Evolutionary conservation across 2,888 invertebrate genomes (phyloP).

Genomic region (Sphaeridia pumilis): DNA sequence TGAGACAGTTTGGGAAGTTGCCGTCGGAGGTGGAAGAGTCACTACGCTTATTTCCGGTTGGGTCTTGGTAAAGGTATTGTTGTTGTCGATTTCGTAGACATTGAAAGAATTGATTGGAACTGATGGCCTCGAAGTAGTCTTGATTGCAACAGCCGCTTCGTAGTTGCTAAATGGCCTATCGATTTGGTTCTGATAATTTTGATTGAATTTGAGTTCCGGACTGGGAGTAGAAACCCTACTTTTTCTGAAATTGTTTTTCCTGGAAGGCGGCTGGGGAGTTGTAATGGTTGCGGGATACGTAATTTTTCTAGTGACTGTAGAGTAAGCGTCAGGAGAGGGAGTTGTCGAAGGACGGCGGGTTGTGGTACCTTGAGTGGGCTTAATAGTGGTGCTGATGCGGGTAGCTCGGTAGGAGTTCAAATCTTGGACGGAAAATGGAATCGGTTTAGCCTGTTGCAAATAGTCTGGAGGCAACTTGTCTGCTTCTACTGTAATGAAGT

Average conservation of each 20-base stretch:
- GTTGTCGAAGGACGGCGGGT: neutral
- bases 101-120: neutral
- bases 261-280: neutral
- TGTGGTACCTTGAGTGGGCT: neutral
- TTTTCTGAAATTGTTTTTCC: slow-evolving; percentile 14
- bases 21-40: neutral
- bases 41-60: neutral
- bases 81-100: neutral
- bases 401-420: slow-evolving; percentile 17
- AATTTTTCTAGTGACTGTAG: neutral
- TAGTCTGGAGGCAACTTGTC: slow-evolving; percentile 12
- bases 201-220: too few relatives aligned
- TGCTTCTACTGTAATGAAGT: slow-evolving; percentile 15
- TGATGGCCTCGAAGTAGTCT: neutral
- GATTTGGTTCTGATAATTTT: too few relatives aligned
- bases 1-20: neutral
- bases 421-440: slow-evolving; percentile 9
- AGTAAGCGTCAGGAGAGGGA: neutral
- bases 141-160: neutral
- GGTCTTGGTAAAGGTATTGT: neutral
- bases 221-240: too few relatives aligned
- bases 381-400: slow-evolving; percentile 15
- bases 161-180: too few relatives aligned
- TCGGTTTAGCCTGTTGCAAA: slow-evolving; percentile 13
- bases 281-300: neutral